Conservation (phyloP, 2,888 invertebrate genomes). For the Aphidoletes aphidimyza region DNA sequence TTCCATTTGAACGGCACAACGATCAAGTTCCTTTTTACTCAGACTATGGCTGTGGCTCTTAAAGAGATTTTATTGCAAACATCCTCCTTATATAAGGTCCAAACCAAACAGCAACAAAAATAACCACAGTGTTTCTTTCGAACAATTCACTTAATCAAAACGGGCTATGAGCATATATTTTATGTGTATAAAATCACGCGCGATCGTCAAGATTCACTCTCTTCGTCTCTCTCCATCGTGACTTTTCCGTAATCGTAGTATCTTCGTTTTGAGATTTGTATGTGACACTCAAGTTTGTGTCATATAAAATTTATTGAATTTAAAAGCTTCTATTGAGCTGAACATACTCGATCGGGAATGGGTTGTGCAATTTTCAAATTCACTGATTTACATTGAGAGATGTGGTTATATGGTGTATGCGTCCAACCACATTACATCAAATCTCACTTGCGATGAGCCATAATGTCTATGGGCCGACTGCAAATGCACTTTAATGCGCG, state of each 20-base stretch:
- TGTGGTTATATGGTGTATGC: too few species aligned
- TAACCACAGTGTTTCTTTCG: not conserved
- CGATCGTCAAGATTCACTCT: not conserved
- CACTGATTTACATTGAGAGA: not conserved
- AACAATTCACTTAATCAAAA: slow-evolving; percentile 49
- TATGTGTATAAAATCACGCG: not conserved
- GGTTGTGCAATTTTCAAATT: slow-evolving; percentile 40
- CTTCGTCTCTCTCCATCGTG: not conserved
- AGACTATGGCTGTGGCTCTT: not conserved
- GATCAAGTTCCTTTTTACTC: not conserved
- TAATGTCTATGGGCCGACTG: too few species aligned
- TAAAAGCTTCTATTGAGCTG: not conserved
- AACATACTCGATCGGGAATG: not conserved
- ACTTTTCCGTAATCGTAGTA: not conserved
- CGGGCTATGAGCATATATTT: not conserved
- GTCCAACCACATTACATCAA: too few species aligned
- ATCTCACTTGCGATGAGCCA: too few species aligned
- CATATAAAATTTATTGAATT: slow-evolving; percentile 38
- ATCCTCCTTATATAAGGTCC: slow-evolving; percentile 40
- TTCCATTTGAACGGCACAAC: too few species aligned
- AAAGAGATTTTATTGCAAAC: slow-evolving; percentile 36
- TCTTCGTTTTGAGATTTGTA: not conserved
- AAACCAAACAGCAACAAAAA: not conserved
- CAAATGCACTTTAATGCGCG: not conserved
- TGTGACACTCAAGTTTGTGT: not conserved